phyloP scores from a whole-genome alignment of 2,113 vertebrate genomes.

The Xyliphius kryptos region DNA sequence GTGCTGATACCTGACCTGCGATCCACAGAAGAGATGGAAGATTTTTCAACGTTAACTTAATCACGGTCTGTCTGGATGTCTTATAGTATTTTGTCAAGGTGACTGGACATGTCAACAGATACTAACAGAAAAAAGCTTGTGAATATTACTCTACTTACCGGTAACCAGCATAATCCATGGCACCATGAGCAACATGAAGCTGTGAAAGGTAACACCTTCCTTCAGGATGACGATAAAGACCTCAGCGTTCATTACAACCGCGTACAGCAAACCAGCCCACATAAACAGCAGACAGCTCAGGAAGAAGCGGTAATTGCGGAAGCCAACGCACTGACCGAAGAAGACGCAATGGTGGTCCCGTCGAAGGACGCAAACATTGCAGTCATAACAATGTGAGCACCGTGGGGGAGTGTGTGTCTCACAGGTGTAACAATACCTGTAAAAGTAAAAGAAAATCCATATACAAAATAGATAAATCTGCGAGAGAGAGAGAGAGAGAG shows the following conservation, averaged over 20 bases:
- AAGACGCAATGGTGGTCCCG: conserved; percentile 87
- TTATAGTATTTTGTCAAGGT: too few relatives aligned
- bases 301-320: conserved; percentile 79
- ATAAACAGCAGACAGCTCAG: conserved; percentile 75
- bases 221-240: conserved; percentile 74
- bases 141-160: conserved; percentile 59
- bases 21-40: too few relatives aligned
- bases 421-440: conserved; percentile 80
- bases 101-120: too few relatives aligned
- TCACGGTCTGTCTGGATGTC: too few relatives aligned
- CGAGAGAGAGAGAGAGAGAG: too few relatives aligned
- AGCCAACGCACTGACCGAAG: conserved; percentile 80
- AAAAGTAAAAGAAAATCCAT: neutral
- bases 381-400: conserved; percentile 79
- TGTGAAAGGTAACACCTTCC: conserved; percentile 74
- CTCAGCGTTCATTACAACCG: conserved; percentile 77
- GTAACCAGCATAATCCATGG: conserved; percentile 88
- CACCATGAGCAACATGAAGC: conserved; percentile 70
- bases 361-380: conserved; percentile 77
- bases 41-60: too few relatives aligned
- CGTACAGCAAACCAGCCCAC: conserved; percentile 70
- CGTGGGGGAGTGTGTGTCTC: conserved; percentile 81
- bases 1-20: conserved; percentile 76
- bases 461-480: too few relatives aligned
- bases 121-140: too few relatives aligned